Evolutionary conservation across 1,140 invertebrate genomes (phyloP).

Genomic region (Lutraria rhynchaena): DNA sequence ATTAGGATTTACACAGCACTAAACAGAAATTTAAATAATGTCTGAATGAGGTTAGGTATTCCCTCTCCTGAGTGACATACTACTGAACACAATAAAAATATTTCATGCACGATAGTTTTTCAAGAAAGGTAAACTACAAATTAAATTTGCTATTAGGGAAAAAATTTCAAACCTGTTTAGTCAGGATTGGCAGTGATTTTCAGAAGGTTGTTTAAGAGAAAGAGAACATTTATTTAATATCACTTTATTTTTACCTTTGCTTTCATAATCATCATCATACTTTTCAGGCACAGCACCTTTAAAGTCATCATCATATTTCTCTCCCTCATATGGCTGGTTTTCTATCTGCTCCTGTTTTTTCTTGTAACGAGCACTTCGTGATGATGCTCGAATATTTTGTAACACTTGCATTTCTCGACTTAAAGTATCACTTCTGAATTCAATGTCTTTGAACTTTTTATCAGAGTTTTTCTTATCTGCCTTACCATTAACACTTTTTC

Average conservation of each 20-base stretch:
- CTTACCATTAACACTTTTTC: constrained; percentile 2
- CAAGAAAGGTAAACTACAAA: too few relatives aligned
- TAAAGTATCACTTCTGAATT: constrained; percentile 9
- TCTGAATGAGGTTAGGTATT: too few relatives aligned
- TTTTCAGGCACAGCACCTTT: constrained; percentile 3
- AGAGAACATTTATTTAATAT: too few relatives aligned
- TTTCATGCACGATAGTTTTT: too few relatives aligned
- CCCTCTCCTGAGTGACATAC: too few relatives aligned
- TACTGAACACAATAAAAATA: too few relatives aligned
- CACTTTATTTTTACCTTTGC: constrained; percentile 9
- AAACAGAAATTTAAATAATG: too few relatives aligned
- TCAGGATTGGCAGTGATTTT: too few relatives aligned
- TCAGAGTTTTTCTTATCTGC: constrained; percentile 22
- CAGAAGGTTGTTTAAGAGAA: too few relatives aligned
- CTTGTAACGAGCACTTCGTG: constrained; percentile 31
- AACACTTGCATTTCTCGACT: constrained; percentile 44
- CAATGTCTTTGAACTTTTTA: not conserved
- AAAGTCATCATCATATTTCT: constrained; percentile 21
- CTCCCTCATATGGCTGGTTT: constrained; percentile 40
- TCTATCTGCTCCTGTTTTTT: constrained; percentile 50
- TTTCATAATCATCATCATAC: constrained; percentile 43
- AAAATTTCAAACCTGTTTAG: too few relatives aligned
- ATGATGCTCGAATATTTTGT: constrained; percentile 37
- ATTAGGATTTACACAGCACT: too few relatives aligned
- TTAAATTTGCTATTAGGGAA: too few relatives aligned